Base-by-base conservation (phyloP, 2,888 invertebrate genomes). In the Pollenia amentaria region DNA sequence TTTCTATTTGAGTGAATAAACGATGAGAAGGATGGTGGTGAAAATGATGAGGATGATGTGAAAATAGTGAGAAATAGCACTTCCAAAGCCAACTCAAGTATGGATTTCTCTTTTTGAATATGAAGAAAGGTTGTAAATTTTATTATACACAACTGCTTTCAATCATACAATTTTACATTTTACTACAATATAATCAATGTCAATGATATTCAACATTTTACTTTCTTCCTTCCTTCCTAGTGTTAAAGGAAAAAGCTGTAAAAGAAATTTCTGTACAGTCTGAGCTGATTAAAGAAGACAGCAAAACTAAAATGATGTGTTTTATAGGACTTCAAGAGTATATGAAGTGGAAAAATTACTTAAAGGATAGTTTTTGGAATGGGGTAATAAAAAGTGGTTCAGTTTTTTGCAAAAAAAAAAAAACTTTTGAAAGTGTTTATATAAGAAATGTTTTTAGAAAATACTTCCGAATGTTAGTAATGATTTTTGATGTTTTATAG, bases 161-260 rank as follows among this genome's bases (percentile, higher is more conserved):
- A 69, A 44, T 69, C 48, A 46, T 46, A 62, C 46, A 70, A 38
- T 79, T 75, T 62, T n/a, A 64, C 40, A 21, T 80, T 80, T 57
- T 29, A 29, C 29, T 29, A 29, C 29, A 70, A 70, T 76, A 64
- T 42, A 85, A 76, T 85, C 84, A 80, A 70, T 72, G 80, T 80
- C 80, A 76, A 75, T 85, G 79, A 14, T 85, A 55, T 80, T 79
- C n/a, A 84, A 53, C 48, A 73, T 53, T 55, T 57, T 57, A 40
- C 51, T 82, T 67, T 62, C 16, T 9, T 44, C 16, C 44, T 69
- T n/a, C 38, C 48, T 40, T 70, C 16, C 18, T 64, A 14, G 14
- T 57, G 38, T 57, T 44, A 42, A 10, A 44, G 62, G 51, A 44
- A n/a, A n/a, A 18, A 40, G 38, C 3, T 18, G 29, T 29, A 12